These are phyloP conservation scores for Apeltes quadracus DNA, from an alignment of 2,113 vertebrate genomes.

Conservation along the genomic window DNA sequence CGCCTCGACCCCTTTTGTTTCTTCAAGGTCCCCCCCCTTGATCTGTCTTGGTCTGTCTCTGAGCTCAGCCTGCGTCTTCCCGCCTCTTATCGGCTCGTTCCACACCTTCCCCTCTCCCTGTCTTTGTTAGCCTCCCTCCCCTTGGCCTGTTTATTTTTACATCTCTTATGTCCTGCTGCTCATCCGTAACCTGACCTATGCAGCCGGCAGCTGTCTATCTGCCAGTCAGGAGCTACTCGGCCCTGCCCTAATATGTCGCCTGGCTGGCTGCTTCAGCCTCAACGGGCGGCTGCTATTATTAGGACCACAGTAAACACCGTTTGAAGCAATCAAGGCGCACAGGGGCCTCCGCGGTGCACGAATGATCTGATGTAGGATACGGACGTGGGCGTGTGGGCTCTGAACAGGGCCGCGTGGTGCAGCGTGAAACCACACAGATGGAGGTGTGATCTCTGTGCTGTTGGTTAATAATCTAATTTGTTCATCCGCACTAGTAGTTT, in stretches of 20 bases:
- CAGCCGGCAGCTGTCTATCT: constrained; percentile 45
- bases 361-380: neutral
- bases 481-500: neutral
- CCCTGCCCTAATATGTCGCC: constrained; percentile 44
- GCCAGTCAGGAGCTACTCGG: constrained; percentile 37
- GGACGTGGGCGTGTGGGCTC: neutral
- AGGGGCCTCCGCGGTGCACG: accelerated
- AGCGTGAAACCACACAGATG: neutral
- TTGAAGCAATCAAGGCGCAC: neutral
- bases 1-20: constrained; percentile 27
- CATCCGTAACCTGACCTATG: constrained; percentile 38
- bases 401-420: neutral
- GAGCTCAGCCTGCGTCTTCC: constrained; percentile 10
- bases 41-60: constrained; percentile 30
- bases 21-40: constrained; percentile 23
- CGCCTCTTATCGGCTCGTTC: constrained; percentile 2
- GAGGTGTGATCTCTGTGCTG: neutral
- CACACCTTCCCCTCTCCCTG: constrained; percentile 29
- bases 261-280: constrained; percentile 23
- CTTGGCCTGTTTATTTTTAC: constrained; percentile 58
- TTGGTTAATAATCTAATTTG: neutral
- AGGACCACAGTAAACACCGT: constrained; percentile 22
- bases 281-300: constrained; percentile 34
- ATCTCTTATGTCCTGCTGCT: constrained; percentile 17
- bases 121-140: constrained; percentile 8